Percentiles rank a stretch among this genome's conserved stretches.
phyloP scores from a whole-genome alignment of 2,797 vertebrate genomes.

The Tangara arthus region DNA sequence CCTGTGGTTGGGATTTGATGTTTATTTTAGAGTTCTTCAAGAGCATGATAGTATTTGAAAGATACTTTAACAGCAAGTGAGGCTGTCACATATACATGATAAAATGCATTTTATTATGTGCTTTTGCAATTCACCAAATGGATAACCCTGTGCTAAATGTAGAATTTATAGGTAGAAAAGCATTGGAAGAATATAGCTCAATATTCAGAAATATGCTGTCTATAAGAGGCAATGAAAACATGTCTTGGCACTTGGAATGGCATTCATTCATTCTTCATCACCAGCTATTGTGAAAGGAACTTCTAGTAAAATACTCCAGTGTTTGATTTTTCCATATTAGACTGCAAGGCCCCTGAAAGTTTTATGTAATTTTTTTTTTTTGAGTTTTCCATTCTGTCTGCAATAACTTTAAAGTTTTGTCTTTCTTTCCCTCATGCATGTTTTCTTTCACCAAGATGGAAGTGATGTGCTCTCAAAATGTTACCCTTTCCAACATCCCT shows the following conservation, averaged over 20 bases:
- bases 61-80: slow-evolving; percentile 23
- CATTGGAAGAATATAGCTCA: slow-evolving; percentile 27
- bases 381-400: not conserved
- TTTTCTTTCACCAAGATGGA: not conserved
- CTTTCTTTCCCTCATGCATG: not conserved
- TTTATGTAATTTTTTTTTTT: not conserved
- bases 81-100: slow-evolving; percentile 51
- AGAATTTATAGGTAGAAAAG: slow-evolving; percentile 38
- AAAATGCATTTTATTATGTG: slow-evolving; percentile 42
- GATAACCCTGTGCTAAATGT: slow-evolving; percentile 11
- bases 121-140: slow-evolving; percentile 51
- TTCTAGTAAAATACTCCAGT: not conserved
- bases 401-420: not conserved
- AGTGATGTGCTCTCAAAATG: not conserved
- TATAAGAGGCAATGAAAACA: slow-evolving; percentile 42
- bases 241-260: not conserved
- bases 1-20: slow-evolving; percentile 18
- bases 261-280: slow-evolving; percentile 29
- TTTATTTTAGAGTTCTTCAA: slow-evolving; percentile 51
- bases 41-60: slow-evolving; percentile 2
- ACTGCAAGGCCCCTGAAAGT: not conserved
- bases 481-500: not conserved
- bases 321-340: not conserved
- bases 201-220: slow-evolving; percentile 10
- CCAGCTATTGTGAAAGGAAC: not conserved